These are phyloP conservation scores for Brachionus rotundiformis DNA, from an alignment of 1,140 invertebrate genomes.

Conservation along the genomic window DNA sequence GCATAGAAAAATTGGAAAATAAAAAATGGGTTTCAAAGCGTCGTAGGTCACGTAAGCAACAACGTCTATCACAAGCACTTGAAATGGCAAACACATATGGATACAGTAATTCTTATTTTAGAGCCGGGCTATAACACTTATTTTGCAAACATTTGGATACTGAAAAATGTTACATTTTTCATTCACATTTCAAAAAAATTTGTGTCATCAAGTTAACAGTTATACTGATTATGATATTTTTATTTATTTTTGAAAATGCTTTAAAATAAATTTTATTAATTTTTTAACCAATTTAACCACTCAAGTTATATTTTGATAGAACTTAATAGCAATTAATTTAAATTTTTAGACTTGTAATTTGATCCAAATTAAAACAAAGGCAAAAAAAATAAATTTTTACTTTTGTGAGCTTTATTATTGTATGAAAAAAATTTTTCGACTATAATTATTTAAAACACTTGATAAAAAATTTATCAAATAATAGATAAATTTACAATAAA, in stretches of 20 bases:
- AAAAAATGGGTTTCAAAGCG: slow-evolving; percentile 40
- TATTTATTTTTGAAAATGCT: slow-evolving; percentile 20
- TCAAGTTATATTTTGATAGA: too few species aligned
- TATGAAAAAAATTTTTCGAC: too few species aligned
- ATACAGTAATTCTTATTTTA: slow-evolving; percentile 15
- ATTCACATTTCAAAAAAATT: neutral
- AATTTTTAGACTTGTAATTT: too few species aligned
- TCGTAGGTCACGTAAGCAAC: slow-evolving; percentile 42
- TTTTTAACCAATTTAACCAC: too few species aligned
- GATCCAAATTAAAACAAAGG: too few species aligned
- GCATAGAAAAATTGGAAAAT: slow-evolving; percentile 18
- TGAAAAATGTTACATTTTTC: slow-evolving; percentile 2
- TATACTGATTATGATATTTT: slow-evolving; percentile 29
- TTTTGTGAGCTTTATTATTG: too few species aligned
- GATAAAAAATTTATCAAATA: too few species aligned
- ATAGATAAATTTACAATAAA: too few species aligned
- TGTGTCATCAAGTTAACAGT: slow-evolving; percentile 45
- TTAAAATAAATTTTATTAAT: slow-evolving; percentile 16
- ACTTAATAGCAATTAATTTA: too few species aligned
- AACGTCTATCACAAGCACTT: slow-evolving; percentile 46
- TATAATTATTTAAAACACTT: too few species aligned
- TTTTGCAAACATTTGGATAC: neutral
- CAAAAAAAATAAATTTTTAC: too few species aligned
- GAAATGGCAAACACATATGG: slow-evolving; percentile 48
- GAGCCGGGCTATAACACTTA: neutral